These are phyloP conservation scores for Ametastegia equiseti DNA, from an alignment of 2,888 invertebrate species.

Conservation along the genomic window DNA sequence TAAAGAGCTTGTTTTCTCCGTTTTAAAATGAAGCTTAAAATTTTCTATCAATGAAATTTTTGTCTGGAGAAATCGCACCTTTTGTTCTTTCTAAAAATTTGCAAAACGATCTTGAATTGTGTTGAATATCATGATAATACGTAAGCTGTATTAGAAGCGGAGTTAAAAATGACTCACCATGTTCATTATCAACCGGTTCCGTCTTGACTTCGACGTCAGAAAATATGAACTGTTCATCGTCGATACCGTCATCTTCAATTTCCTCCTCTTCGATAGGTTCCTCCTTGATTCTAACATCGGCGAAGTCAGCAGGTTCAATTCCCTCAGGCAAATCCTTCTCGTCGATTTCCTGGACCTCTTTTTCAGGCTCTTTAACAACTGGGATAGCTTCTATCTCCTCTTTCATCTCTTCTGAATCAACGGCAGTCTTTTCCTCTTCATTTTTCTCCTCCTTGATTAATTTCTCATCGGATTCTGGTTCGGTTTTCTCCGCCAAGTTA, in stretches of 20 bases:
- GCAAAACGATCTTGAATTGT: no score
- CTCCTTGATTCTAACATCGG: slow-evolving; percentile 82
- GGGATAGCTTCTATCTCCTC: slow-evolving; percentile 64
- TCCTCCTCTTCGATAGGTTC: slow-evolving; percentile 80
- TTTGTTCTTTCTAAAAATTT: no score
- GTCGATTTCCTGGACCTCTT: slow-evolving; percentile 48
- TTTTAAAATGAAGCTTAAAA: no score
- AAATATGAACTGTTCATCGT: slow-evolving; percentile 60
- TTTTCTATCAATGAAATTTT: no score
- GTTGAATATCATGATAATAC: no score
- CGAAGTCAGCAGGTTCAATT: slow-evolving; percentile 61
- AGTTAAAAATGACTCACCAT: slow-evolving; percentile 60
- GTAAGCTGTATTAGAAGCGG: no score
- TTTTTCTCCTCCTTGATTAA: slow-evolving; percentile 68
- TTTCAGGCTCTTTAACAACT: slow-evolving; percentile 50
- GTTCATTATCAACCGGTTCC: slow-evolving; percentile 68
- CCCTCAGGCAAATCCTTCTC: slow-evolving; percentile 62
- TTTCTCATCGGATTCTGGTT: slow-evolving; percentile 55
- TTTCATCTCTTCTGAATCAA: slow-evolving; percentile 57
- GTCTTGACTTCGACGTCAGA: slow-evolving; percentile 65
- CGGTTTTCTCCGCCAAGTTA: no score
- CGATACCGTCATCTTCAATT: slow-evolving; percentile 59
- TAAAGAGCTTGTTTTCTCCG: no score
- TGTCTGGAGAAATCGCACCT: no score
- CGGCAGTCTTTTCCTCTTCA: slow-evolving; percentile 76